Percentiles rank a stretch among this genome's conserved stretches.
Conservation (phyloP, 1,140 invertebrate genomes). For the Dinoponera quadriceps region DNA sequence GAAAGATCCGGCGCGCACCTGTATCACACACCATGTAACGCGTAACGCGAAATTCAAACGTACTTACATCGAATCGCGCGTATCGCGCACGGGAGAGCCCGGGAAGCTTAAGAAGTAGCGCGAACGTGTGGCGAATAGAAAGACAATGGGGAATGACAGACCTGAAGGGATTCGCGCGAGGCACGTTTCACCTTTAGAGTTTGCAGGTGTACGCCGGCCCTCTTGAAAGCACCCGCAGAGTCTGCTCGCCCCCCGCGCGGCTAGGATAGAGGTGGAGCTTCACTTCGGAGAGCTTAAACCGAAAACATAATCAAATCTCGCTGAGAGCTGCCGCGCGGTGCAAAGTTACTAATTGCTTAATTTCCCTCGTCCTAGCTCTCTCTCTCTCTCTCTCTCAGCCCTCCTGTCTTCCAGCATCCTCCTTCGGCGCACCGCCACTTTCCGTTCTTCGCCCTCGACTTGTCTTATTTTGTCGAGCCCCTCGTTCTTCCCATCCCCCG, state of each 20-base stretch:
- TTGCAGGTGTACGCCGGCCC: slow-evolving; percentile 67
- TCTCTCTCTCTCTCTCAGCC: slow-evolving; percentile 36
- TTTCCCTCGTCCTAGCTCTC: slow-evolving; percentile 79
- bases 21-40: too few species aligned
- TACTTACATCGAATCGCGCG: background rate
- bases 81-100: slow-evolving; percentile 18
- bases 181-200: slow-evolving; percentile 72
- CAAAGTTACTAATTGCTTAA: slow-evolving; percentile 86
- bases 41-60: slow-evolving; percentile 12
- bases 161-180: slow-evolving; percentile 35
- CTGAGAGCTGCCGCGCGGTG: slow-evolving; percentile 83
- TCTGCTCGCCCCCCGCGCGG: slow-evolving; percentile 29
- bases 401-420: slow-evolving; percentile 64
- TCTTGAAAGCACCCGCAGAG: slow-evolving; percentile 70
- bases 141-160: slow-evolving; percentile 65
- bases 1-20: background rate
- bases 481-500: too few species aligned
- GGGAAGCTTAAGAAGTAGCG: slow-evolving; percentile 56
- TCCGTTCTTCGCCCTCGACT: slow-evolving; percentile 37
- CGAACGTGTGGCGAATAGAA: slow-evolving; percentile 58
- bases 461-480: slow-evolving; percentile 27
- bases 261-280: slow-evolving; percentile 66
- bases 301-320: slow-evolving; percentile 86
- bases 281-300: slow-evolving; percentile 81
- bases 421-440: slow-evolving; percentile 48